Evolutionary conservation across 2,888 invertebrate genomes (phyloP).

Genomic region (Tipula vernalis): DNA sequence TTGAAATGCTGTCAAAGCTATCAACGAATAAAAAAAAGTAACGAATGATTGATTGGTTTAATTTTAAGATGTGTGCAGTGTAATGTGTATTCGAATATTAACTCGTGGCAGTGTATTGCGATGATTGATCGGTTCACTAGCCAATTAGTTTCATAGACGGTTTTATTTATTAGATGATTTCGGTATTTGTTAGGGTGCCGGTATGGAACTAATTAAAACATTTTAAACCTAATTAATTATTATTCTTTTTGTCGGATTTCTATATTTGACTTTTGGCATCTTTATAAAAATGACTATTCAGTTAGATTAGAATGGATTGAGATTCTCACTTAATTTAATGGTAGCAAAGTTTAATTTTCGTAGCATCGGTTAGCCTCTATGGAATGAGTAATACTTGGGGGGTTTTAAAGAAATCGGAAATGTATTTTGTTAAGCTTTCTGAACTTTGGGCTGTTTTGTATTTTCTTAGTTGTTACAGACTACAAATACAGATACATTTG

Average conservation of each 20-base stretch:
- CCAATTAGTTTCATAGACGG: not conserved
- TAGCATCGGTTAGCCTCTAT: too few relatives aligned
- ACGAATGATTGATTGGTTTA: not conserved
- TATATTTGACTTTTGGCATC: not conserved
- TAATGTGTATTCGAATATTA: not conserved
- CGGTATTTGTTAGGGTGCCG: not conserved
- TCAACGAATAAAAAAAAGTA: not conserved
- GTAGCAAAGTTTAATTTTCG: too few relatives aligned
- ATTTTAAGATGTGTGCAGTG: not conserved
- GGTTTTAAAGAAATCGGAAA: too few relatives aligned
- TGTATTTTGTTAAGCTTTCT: too few relatives aligned
- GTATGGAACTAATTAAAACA: not conserved
- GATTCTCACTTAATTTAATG: too few relatives aligned
- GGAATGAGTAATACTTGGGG: too few relatives aligned
- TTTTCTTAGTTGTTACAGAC: too few relatives aligned
- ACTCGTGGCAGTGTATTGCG: not conserved
- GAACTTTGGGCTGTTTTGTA: too few relatives aligned
- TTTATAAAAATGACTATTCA: too few relatives aligned
- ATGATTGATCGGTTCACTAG: not conserved
- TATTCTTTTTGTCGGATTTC: not conserved
- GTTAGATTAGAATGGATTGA: too few relatives aligned
- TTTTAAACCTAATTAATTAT: not conserved
- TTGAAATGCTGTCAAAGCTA: not conserved
- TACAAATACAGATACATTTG: too few relatives aligned
- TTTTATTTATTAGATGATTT: not conserved